Base-by-base conservation (phyloP, 2,888 invertebrate species). In the Epinotia demarniana region DNA sequence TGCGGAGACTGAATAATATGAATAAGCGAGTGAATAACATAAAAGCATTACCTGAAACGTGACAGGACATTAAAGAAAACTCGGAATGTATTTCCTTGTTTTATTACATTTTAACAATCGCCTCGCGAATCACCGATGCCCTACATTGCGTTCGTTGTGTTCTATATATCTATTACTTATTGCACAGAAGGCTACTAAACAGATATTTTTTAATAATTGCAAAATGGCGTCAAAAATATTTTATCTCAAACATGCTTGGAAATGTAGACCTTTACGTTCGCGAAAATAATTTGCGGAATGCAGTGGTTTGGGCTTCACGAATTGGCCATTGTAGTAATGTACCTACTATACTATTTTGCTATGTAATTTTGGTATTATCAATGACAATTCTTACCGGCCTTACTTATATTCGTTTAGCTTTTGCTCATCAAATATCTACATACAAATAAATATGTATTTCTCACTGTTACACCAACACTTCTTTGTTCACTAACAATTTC, bases 11-110 rank as follows among this genome's bases (percentile, higher is more conserved):
- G 72, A 64, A 53, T 39, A 60, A 39, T 19, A 60, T 73, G 16
- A 67, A 67, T 73, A 60, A 53, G 49, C 66, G 66, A 46, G 60
- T 66, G 60, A 73, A 73, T 39, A 60, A 66, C 39, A 49, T 58
- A 73, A 53, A 23, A 57, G 12, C 64, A 66, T 67, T 67, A n/a
- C 33, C 16, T 53, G 66, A 60, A 73, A 67, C 72, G 72, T 73
- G 66, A 73, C 66, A 39, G 33, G 49, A 49, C 49, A 19, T 49
- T 19, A 33, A 27, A 66, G 33, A 66, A 33, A 64, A 73, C 72
- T 46, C 6, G 49, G 66, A 66, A 73, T 49, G 55, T 66, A 66
- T 58, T 60, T 60, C 13, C 46, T 66, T 53, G 27, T 33, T 73
- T 66, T 66, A 66, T 73, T 49, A n/a, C 60, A n/a, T 33, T 73